Evolutionary conservation across 2,797 vertebrate species (phyloP).

Genomic region (Megalops cyprinoides): DNA sequence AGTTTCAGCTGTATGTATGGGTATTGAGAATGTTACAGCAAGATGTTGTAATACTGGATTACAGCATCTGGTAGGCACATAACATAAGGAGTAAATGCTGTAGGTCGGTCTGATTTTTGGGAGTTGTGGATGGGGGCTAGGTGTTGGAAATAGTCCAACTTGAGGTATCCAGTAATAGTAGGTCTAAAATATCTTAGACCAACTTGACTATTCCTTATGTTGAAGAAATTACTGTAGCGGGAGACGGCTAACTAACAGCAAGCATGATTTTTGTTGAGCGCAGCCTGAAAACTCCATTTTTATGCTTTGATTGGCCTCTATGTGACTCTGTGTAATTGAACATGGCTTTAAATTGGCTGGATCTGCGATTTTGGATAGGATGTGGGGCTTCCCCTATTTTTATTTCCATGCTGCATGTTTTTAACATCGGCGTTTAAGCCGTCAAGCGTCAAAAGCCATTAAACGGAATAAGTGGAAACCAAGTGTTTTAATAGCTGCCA

Average conservation of each 20-base stretch:
- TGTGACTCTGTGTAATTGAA: conserved; percentile 2
- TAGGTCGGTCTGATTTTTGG: not conserved
- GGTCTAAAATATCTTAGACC: not conserved
- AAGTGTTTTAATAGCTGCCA: conserved; percentile 8
- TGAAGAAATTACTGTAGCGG: not conserved
- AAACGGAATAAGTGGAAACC: not conserved
- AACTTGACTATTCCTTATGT: too few species aligned
- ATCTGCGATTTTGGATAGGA: not conserved
- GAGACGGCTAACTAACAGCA: not conserved
- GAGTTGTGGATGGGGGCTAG: not conserved
- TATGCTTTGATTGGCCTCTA: not conserved
- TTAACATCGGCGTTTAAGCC: not conserved
- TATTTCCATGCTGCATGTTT: not conserved
- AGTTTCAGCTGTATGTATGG: too few species aligned
- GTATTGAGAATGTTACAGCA: not conserved
- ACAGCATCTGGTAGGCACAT: not conserved
- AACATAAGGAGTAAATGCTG: too few species aligned
- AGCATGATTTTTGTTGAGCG: not conserved
- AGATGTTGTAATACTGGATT: not conserved
- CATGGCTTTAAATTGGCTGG: conserved; percentile 3
- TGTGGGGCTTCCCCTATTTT: conserved; percentile 5
- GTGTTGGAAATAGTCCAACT: not conserved
- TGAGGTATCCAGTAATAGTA: not conserved
- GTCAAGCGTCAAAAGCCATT: conserved; percentile 1
- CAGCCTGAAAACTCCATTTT: not conserved